Conservation (phyloP, 2,797 vertebrate species). For the Trachurus trachurus region DNA sequence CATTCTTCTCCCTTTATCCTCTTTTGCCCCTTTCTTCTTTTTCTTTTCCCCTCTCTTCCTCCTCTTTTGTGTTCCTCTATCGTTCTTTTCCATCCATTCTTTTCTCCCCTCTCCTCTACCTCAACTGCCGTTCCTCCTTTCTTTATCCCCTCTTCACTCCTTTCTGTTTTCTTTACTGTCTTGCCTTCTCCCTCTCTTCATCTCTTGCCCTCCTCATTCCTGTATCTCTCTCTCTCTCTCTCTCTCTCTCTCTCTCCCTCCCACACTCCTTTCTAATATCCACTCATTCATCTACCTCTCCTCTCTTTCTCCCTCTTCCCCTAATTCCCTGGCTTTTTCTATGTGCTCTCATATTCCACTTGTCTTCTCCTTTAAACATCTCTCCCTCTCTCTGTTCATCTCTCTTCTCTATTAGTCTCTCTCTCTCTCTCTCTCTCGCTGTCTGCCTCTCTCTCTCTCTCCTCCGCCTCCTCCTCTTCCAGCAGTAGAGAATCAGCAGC, state of each 20-base stretch:
- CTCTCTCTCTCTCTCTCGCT: conserved; percentile 30
- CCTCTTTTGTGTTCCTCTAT: too few species aligned
- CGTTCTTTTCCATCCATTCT: neutral
- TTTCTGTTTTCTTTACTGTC: neutral
- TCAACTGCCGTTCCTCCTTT: neutral
- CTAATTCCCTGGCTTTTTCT: conserved; percentile 2
- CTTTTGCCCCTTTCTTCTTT: too few species aligned
- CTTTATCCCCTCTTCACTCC: neutral
- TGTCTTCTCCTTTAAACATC: conserved; percentile 38
- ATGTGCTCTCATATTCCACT: conserved; percentile 9
- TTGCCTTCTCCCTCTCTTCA: neutral
- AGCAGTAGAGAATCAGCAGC: conserved; percentile 52
- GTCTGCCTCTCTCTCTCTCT: conserved; percentile 30
- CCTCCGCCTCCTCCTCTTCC: conserved; percentile 39
- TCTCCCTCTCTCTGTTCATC: conserved; percentile 18
- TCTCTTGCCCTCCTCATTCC: neutral
- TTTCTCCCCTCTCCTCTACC: neutral
- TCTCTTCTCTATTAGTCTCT: conserved; percentile 35
- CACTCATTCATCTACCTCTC: conserved; percentile 2
- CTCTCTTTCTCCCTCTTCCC: conserved; percentile 13
- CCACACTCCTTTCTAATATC: neutral
- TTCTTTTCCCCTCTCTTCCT: too few species aligned
- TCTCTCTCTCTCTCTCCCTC: neutral
- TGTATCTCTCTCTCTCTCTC: neutral
- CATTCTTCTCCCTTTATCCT: too few species aligned